Percentiles rank a stretch among this genome's conserved stretches.
These are phyloP conservation scores for Girardinichthys multiradiatus DNA, from an alignment of 2,113 vertebrate genomes.

Conservation along the genomic window DNA sequence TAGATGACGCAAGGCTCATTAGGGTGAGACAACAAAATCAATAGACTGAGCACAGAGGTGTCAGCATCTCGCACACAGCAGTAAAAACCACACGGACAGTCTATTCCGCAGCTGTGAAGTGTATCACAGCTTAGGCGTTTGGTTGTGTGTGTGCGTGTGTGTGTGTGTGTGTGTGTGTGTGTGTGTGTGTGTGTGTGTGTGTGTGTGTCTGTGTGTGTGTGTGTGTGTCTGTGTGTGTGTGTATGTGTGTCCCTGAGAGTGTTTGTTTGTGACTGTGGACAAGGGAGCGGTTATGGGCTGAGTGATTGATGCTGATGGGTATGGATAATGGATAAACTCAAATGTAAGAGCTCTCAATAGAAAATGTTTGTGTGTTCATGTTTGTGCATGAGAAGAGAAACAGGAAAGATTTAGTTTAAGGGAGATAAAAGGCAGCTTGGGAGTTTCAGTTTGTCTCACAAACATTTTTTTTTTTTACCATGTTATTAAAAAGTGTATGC, in stretches of 20 bases:
- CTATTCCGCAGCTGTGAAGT: conserved; percentile 47
- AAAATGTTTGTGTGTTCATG: conserved; percentile 10
- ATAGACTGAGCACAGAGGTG: conserved; percentile 60
- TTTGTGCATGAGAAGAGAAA: conserved; percentile 26
- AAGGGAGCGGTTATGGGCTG: conserved; percentile 41
- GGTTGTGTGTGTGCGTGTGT: conserved; percentile 30
- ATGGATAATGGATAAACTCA: conserved; percentile 68
- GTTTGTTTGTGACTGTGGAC: conserved; percentile 31
- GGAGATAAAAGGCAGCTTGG: background rate
- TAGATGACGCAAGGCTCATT: conserved; percentile 74
- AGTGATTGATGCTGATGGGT: conserved; percentile 72
- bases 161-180: background rate
- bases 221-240: conserved; percentile 5
- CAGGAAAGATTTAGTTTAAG: background rate
- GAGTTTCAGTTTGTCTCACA: conserved; percentile 22
- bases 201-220: conserved; percentile 12
- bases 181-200: conserved; percentile 13
- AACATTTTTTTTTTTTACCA: conserved; percentile 20
- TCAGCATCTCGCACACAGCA: conserved; percentile 50
- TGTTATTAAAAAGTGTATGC: conserved; percentile 57
- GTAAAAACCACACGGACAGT: conserved; percentile 58
- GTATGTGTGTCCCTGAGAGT: background rate
- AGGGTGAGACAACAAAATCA: conserved; percentile 75
- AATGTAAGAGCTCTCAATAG: conserved; percentile 42
- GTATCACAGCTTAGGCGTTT: conserved; percentile 37